Evolutionary conservation across 2,888 invertebrate species (phyloP).

Genomic region (Synanthedon andrenaeformis): DNA sequence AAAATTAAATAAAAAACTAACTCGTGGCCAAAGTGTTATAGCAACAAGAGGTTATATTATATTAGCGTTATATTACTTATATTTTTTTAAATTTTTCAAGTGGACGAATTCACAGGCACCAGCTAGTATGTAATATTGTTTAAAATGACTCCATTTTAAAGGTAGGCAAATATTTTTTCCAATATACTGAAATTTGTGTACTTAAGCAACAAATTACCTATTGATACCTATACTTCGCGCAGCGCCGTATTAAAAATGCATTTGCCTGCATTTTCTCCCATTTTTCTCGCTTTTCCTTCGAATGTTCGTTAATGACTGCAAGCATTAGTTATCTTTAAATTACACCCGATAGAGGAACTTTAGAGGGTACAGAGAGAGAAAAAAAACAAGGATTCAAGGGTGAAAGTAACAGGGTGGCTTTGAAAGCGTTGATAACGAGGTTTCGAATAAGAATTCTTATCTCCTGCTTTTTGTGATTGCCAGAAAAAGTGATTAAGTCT

Average conservation of each 20-base stretch:
- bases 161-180: no score
- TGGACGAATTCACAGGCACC: no score
- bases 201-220: no score
- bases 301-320: constrained; percentile 49
- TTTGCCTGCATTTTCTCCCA: constrained; percentile 36
- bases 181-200: no score
- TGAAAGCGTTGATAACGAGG: constrained; percentile 52
- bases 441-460: constrained; percentile 54
- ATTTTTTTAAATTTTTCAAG: no score
- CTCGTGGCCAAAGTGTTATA: no score
- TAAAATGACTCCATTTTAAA: no score
- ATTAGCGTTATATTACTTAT: no score
- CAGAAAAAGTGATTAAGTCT: constrained; percentile 62
- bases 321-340: constrained; percentile 66
- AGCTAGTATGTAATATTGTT: no score
- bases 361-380: constrained; percentile 27
- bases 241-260: constrained; percentile 47
- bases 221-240: neutral
- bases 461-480: constrained; percentile 49
- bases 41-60: no score
- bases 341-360: constrained; percentile 50
- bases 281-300: constrained; percentile 26
- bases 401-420: constrained; percentile 38
- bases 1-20: no score
- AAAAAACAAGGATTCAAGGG: constrained; percentile 43